phyloP scores from a whole-genome alignment of 2,113 vertebrate species.

The Sander lucioperca region DNA sequence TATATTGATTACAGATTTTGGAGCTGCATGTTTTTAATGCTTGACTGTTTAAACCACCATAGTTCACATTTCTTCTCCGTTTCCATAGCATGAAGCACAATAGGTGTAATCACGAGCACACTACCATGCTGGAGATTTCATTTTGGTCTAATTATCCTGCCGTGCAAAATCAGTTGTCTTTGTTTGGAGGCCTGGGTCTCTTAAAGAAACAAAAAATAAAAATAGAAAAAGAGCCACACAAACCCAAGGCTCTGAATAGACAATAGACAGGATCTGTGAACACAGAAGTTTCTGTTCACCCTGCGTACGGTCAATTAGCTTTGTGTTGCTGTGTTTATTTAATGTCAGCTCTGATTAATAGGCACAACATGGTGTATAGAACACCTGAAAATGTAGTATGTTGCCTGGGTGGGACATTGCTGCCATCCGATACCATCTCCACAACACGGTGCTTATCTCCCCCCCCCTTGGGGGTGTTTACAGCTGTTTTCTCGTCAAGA shows the following conservation, averaged over 20 bases:
- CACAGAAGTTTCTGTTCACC: conserved; percentile 57
- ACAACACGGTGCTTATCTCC: conserved; percentile 73
- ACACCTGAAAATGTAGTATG: conserved; percentile 72
- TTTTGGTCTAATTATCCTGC: conserved; percentile 73
- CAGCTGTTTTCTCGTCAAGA: conserved; percentile 81
- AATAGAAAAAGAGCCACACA: conserved; percentile 19
- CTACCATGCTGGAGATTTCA: conserved; percentile 43
- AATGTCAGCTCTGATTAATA: conserved; percentile 78
- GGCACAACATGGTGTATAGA: conserved; percentile 61
- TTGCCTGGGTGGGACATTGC: conserved; percentile 74
- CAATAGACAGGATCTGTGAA: conserved; percentile 35
- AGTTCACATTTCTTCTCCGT: conserved; percentile 40
- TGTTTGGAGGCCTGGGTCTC: conserved; percentile 49
- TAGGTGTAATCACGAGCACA: conserved; percentile 73
- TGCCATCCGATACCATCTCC: conserved; percentile 79
- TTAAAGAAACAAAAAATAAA: conserved; percentile 13
- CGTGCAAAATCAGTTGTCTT: conserved; percentile 77
- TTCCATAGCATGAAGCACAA: conserved; percentile 65
- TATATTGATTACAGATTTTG: conserved; percentile 46
- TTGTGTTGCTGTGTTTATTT: conserved; percentile 70
- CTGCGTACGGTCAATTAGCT: conserved; percentile 75
- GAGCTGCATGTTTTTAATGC: conserved; percentile 35
- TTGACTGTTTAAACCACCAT: conserved; percentile 41
- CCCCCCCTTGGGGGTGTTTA: conserved; percentile 69
- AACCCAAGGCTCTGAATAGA: conserved; percentile 37